These are phyloP conservation scores for Styela plicata DNA, from an alignment of 23 tunicate genomes.

Conservation along the genomic window DNA sequence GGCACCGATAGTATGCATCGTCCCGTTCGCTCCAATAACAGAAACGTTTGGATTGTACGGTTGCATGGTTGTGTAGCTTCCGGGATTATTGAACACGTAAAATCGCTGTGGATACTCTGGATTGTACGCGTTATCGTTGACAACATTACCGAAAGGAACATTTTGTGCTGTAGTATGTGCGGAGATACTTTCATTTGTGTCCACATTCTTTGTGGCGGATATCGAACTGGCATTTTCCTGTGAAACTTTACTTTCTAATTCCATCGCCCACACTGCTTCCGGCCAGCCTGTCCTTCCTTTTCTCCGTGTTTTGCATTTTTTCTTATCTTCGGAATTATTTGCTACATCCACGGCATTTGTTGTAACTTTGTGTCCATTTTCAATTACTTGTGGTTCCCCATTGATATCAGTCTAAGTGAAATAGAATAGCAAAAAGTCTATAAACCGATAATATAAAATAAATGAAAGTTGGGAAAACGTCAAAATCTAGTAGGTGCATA, in stretches of 20 bases:
- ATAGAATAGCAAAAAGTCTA: no score
- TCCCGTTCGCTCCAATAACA: neutral
- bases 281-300: conserved; percentile 96
- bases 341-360: no score
- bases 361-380: no score
- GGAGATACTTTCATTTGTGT: neutral
- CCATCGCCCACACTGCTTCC: conserved; percentile 83
- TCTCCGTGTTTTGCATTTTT: no score
- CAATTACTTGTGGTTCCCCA: no score
- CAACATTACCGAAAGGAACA: neutral
- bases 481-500: no score
- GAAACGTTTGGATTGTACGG: neutral
- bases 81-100: neutral
- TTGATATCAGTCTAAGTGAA: no score
- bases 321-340: no score
- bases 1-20: neutral
- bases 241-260: conserved; percentile 32
- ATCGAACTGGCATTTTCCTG: neutral
- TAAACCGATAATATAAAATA: no score
- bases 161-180: neutral
- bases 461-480: no score
- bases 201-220: neutral
- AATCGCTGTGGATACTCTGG: neutral
- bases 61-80: neutral
- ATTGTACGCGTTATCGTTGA: neutral